Percentiles rank a stretch among this genome's conserved stretches.
phyloP scores from a whole-genome alignment of 2,888 invertebrate species.

The Archips xylosteana region DNA sequence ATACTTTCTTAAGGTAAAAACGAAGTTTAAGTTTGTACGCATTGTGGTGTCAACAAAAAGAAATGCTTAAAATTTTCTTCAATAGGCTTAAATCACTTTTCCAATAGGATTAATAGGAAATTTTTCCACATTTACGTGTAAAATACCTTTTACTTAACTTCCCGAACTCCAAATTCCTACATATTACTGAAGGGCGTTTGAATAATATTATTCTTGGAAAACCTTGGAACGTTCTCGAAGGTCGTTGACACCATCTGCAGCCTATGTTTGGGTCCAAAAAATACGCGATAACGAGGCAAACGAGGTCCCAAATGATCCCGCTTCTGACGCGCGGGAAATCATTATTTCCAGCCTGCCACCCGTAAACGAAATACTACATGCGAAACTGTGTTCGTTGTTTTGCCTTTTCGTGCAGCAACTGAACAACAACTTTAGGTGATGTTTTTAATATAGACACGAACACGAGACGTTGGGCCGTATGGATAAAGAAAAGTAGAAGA shows the following conservation, averaged over 20 bases:
- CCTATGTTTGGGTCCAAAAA: constrained; percentile 17
- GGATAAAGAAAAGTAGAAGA: too few relatives aligned
- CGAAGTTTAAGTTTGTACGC: too few relatives aligned
- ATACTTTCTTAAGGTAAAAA: too few relatives aligned
- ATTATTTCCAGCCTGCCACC: constrained; percentile 30
- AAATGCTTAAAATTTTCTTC: too few relatives aligned
- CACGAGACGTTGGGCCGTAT: neutral
- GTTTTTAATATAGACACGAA: neutral
- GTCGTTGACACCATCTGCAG: constrained; percentile 31
- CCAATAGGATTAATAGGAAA: too few relatives aligned
- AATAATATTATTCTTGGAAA: constrained; percentile 19
- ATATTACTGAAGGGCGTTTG: constrained; percentile 6
- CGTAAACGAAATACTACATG: constrained; percentile 13
- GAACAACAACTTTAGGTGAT: neutral
- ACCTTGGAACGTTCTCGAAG: constrained; percentile 18
- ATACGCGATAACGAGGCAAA: constrained; percentile 27
- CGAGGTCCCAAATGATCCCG: constrained; percentile 28
- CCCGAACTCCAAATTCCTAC: constrained; percentile 11
- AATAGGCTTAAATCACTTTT: too few relatives aligned
- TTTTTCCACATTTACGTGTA: neutral
- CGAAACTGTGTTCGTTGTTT: neutral
- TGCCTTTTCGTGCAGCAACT: neutral
- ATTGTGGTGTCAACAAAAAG: too few relatives aligned
- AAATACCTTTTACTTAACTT: constrained; percentile 13
- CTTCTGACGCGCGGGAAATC: constrained; percentile 25